Evolutionary conservation across 2,888 invertebrate genomes (phyloP), one percentile per base, ranked within the genome.

Genomic region (Perizoma flavofasciatum): DNA sequence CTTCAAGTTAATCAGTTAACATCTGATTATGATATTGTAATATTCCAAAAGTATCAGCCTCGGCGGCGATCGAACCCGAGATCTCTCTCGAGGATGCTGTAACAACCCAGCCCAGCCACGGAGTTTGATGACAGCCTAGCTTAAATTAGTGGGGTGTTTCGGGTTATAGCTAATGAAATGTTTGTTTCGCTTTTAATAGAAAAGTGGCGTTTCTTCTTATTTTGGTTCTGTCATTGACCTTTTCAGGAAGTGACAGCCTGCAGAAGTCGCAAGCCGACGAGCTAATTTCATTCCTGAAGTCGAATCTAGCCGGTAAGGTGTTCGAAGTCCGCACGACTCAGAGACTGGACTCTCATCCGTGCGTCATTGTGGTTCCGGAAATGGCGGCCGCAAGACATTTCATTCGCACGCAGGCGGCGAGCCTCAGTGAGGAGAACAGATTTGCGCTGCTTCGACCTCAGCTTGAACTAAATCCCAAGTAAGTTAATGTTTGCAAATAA

Each of bases 381-480:
- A 98, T 99, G 98, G 98, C 97, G 0, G 97, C 98, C 1, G 98
- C 99, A 0, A 93, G 99, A 48, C 98, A 99, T 86, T 98, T 99
- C 78, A 95, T 99, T 55, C 94, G 97, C 55, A 98, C 98, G 0
- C 97, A 98, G 75, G 95, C 97, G 54, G 95, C 95, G 70, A 94
- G 94, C 73, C 83, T 97, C 56, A 94, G 95, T 0, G 97, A 98
- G 73, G 97, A 98, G 74, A 96, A 96, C 79, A 94, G 97, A 75
- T 97, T 95, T 78, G 96, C 96, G 0, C 85, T 98, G 60, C 88
- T 99, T 55, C 97, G 98, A 77, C 98, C 99, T 0, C 96, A 97
- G 64, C 92, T 99, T 49, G 99, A 99, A 89, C 95, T 99, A 54
- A 99, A 99, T 90, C 96, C 98, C 4, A 97, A 95, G 97, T 97